Base-by-base conservation (phyloP, 1,140 invertebrate genomes). In the Drosophila lacteicornis region DNA sequence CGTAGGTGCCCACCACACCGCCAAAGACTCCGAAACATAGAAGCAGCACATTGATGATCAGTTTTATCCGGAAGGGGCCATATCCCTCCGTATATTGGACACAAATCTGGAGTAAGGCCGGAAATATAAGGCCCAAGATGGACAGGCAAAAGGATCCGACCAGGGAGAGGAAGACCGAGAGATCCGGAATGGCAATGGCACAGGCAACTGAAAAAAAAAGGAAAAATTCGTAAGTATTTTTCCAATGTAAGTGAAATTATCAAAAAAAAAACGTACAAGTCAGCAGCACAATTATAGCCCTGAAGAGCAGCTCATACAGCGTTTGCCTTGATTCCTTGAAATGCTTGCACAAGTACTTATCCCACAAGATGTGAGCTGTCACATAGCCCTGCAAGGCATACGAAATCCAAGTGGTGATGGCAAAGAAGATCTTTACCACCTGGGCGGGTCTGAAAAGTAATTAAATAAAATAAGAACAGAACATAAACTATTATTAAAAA, bases 311-410 rank as follows among this genome's bases (percentile, higher is more conserved):
- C 91, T 97, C 96, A 57, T 94, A 94, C 3, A 94, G 71, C 3
- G 94, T 47, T 56, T 93, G 91, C 22, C 94, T 93, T 2, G 92
- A 92, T 25, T 93, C 92, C 55, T 94, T 92, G 17, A 96, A 79
- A 17, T 93, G 92, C 12, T 95, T 94, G 13, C 94, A 92, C 33
- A 96, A 75, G 82, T 96, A 96, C 5, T 94, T 95, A 17, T 96
- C 95, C 97, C 97, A 98, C 27, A 98, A 94, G 40, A 99, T 98
- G 70, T 97, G 95, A 12, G 98, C 95, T 0, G 98, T 97, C 2
- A 99, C 98, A 93, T 98, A 99, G 49, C 97, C 96, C 93, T 99
- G 98, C n/a, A 99, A 93, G 3, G 96, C 96, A 93, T 98, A 99
- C 0, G 97, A 97, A 56, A 98, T 96, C 92, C 97, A 98, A 38